Evolutionary conservation across 2,888 invertebrate genomes (phyloP).

Genomic region (Tetragonula carbonaria): DNA sequence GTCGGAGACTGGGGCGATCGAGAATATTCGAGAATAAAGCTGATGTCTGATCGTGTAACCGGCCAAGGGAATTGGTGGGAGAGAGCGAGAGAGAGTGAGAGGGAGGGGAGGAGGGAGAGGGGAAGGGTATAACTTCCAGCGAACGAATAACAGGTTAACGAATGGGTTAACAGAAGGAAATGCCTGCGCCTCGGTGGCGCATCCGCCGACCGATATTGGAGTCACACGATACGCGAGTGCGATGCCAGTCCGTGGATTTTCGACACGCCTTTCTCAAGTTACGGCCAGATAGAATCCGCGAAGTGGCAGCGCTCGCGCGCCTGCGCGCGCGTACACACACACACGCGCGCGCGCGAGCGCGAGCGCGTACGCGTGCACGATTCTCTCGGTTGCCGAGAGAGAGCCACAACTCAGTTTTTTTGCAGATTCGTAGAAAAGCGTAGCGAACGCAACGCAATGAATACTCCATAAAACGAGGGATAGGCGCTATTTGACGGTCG

Average conservation of each 20-base stretch:
- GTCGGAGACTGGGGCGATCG: background rate
- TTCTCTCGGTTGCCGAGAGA: background rate
- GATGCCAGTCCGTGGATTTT: constrained; percentile 53
- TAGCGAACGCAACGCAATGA: constrained; percentile 52
- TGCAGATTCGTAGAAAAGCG: constrained; percentile 54
- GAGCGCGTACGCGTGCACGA: too few relatives aligned
- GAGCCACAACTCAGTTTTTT: constrained; percentile 36
- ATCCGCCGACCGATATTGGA: constrained; percentile 28
- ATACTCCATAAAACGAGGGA: constrained; percentile 55
- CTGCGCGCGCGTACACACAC: background rate
- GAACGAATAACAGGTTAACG: constrained; percentile 58
- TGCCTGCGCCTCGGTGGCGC: constrained; percentile 31
- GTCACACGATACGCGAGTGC: constrained; percentile 13
- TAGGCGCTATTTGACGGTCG: constrained; percentile 59
- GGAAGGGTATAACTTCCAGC: constrained; percentile 40
- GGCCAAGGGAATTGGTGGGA: background rate
- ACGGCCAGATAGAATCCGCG: constrained; percentile 43
- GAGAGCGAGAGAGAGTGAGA: too few relatives aligned
- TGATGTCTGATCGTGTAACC: background rate
- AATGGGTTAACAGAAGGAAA: constrained; percentile 58
- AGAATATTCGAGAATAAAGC: constrained; percentile 13
- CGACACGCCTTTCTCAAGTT: constrained; percentile 63
- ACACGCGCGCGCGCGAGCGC: background rate
- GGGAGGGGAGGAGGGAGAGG: background rate
- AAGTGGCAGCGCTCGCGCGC: background rate